Evolutionary conservation across 1,140 invertebrate species (phyloP), one percentile per base, ranked within the genome.

Genomic region (Ceratina calcarata): DNA sequence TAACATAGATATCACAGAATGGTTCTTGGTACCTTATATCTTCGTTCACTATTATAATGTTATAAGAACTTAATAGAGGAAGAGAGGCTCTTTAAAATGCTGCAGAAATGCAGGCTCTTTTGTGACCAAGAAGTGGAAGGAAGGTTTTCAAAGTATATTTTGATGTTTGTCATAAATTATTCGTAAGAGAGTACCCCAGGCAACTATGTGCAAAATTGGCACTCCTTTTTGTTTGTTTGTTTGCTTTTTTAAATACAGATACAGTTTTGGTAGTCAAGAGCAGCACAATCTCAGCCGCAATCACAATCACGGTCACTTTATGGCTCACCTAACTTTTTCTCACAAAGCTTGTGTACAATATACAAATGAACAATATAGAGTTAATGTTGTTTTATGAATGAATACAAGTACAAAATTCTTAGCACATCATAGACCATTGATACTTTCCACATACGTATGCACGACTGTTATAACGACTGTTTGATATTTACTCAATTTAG

Each of bases 1-100:
- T 92, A 93, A 93, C 91, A 90, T 93, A 93, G 91, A 93, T 93
- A 93, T 93, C 92, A 93, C 92, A 93, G 92, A 92, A 93, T 90
- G 91, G 92, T 93, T 93, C 92, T 93, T 93, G 92, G 92, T 93
- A 92, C 92, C 89, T 93, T 93, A 92, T 89, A 91, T 92, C 87
- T 90, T 92, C 81, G 86, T 90, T 90, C 85, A 82, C 91, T 88
- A 87, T 90, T 91, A 89, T 87, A 87, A 89, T 84, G 83, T 90
- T 87, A 91, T 86, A 86, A 89, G 89, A 90, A 91, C 88, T 91
- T 87, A 89, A 88, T 83, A 87, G 89, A 87, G 88, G 89, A 91
- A 90, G 89, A 90, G 89, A 89, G 86, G 85, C 84, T 88, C 61
- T 81, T 90, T 89, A 68, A 90, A 90, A 89, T 89, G 88, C 89